phyloP scores from a whole-genome alignment of 2,113 vertebrate genomes.

The Epinephelus cyanopodus region DNA sequence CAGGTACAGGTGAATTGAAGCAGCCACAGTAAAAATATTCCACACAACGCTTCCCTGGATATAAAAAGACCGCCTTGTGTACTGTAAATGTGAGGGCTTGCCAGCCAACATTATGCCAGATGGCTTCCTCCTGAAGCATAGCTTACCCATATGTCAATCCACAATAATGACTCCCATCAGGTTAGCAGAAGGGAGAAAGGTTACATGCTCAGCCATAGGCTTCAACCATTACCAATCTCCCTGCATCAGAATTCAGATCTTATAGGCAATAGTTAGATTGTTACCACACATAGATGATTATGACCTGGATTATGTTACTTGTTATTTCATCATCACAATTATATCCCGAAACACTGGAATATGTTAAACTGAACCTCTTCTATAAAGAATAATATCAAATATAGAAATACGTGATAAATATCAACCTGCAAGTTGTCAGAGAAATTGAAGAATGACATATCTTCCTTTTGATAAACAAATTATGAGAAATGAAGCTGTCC shows the following conservation, averaged over 20 bases:
- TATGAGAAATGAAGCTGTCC: neutral
- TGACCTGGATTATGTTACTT: neutral
- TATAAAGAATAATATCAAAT: neutral
- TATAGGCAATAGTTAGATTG: neutral
- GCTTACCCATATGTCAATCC: constrained; percentile 73
- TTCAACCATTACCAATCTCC: constrained; percentile 2
- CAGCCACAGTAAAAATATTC: neutral
- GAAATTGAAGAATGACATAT: constrained; percentile 7
- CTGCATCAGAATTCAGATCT: constrained; percentile 1
- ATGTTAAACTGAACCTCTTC: neutral
- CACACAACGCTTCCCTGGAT: constrained; percentile 27
- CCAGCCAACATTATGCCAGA: constrained; percentile 70
- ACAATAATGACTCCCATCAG: constrained; percentile 68
- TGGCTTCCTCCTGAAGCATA: constrained; percentile 72
- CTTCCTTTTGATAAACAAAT: constrained; percentile 28
- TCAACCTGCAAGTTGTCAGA: neutral
- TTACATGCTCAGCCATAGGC: constrained; percentile 19
- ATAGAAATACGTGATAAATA: neutral
- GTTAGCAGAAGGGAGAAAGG: constrained; percentile 46
- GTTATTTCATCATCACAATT: neutral
- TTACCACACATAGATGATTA: neutral
- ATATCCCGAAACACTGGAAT: neutral
- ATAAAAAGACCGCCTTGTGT: constrained; percentile 61
- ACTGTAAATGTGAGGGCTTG: constrained; percentile 54
- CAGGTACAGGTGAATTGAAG: neutral